Base-by-base conservation (phyloP, 1,140 invertebrate genomes). In the Leptinotarsa undecemlineata region DNA sequence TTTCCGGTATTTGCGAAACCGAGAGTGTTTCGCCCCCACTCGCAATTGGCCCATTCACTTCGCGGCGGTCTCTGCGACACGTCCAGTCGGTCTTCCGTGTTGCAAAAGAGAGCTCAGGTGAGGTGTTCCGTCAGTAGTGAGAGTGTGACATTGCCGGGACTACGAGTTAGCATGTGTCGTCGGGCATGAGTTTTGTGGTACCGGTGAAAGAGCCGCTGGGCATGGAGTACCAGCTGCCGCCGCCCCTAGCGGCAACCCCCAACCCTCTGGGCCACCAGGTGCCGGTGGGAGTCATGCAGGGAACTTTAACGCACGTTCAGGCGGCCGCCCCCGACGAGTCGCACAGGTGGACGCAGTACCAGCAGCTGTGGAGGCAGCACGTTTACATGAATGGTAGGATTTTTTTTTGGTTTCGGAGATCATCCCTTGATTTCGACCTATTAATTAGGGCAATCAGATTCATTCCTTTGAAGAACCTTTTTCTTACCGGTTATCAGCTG, bases 341-440 rank as follows among this genome's bases (percentile, higher is more conserved):
- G 67, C 85, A 87, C 74, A 76, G 83, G 68, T 88, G 88, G 86
- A 87, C 85, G 79, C 87, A 89, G 83, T 89, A 89, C 81, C 87
- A 86, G 76, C 85, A 90, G 82, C 86, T 89, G 76, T 89, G 88
- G 88, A 88, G 88, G 77, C 88, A 89, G 80, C 88, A 89, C 82
- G 87, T 89, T 79, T 89, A 88, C 81, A 87, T 89, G 83, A 89
- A 89, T 82, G 88, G 88, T 89, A 88, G 85, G 86, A 86, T 70
- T 57, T 15, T 3, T 51, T 57, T 57, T 57, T 57, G 51, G 51
- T 57, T 57, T 11, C 33, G 33, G 33, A 11, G 5, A 33, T 42
- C 3, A 42, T 11, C 33, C 8, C 33, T 42, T 42, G 8, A 8
- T 42, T 11, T 42, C 33, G 33, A 33, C 33, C 1, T 33, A 33